Conservation (phyloP, 23 tunicate species). For the Trididemnum clinides region DNA sequence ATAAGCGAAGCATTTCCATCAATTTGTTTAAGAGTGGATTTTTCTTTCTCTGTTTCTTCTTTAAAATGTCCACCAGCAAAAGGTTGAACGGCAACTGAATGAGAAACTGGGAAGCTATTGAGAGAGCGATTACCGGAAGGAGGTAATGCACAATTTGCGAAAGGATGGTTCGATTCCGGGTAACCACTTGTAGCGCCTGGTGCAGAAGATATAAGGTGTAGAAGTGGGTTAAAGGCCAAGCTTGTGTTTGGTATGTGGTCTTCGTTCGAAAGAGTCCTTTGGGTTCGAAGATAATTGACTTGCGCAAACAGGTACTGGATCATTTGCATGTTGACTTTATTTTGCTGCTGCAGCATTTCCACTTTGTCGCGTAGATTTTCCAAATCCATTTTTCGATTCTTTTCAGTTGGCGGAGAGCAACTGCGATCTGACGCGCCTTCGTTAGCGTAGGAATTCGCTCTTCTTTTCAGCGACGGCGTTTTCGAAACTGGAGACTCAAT, state of each 20-base stretch:
- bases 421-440: no score
- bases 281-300: conserved; percentile 12
- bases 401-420: no score
- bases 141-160: neutral
- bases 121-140: neutral
- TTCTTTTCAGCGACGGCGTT: no score
- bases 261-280: neutral
- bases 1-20: neutral
- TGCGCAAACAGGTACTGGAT: conserved; percentile 43
- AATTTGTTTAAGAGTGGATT: neutral
- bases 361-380: conserved; percentile 39
- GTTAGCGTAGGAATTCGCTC: no score
- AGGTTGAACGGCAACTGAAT: no score
- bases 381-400: neutral
- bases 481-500: no score
- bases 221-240: neutral
- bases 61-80: no score
- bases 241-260: neutral
- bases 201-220: neutral
- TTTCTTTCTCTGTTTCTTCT: neutral
- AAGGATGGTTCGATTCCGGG: neutral
- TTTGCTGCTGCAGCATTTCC: conserved; percentile 43
- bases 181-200: no score
- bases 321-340: conserved; percentile 46
- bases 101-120: neutral